Percentiles rank a stretch among this genome's conserved stretches.
These are phyloP conservation scores for Pseudanteris insignis DNA, from an alignment of 2,888 invertebrate species.

Conservation along the genomic window DNA sequence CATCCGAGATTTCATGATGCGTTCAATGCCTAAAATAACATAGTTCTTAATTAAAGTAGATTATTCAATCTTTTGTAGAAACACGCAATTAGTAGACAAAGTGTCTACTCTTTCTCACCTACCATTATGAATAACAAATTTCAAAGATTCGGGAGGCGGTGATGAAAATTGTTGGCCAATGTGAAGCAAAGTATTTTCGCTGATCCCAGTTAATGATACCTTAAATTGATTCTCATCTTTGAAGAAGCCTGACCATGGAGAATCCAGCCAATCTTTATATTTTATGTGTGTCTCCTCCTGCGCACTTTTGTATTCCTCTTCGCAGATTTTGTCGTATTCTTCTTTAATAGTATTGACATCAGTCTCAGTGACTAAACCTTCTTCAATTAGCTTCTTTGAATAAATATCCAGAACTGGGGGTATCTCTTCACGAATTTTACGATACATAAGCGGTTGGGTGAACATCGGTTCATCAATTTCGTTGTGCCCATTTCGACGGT, in stretches of 20 bases:
- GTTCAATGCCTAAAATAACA: slow-evolving; percentile 73
- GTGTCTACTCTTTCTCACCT: background rate
- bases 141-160: slow-evolving; percentile 86
- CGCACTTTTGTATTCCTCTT: slow-evolving; percentile 84
- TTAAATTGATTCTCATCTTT: slow-evolving; percentile 88
- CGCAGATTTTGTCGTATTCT: slow-evolving; percentile 93
- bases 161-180: slow-evolving; percentile 88
- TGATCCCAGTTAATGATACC: slow-evolving; percentile 84
- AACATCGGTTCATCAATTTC: slow-evolving; percentile 98
- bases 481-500: slow-evolving; percentile 94
- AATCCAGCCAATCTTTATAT: slow-evolving; percentile 96
- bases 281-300: slow-evolving; percentile 89
- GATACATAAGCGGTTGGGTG: slow-evolving; percentile 93
- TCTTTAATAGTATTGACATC: slow-evolving; percentile 86
- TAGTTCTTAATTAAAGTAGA: background rate
- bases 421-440: slow-evolving; percentile 83
- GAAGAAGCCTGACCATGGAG: slow-evolving; percentile 93
- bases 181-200: slow-evolving; percentile 84
- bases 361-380: slow-evolving; percentile 79
- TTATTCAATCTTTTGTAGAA: background rate
- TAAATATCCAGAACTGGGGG: slow-evolving; percentile 86
- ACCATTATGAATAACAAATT: slow-evolving; percentile 89
- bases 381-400: slow-evolving; percentile 80
- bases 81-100: background rate
- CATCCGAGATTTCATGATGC: slow-evolving; percentile 89